Evolutionary conservation across 2,113 vertebrate genomes (phyloP).

Genomic region (Hyla sarda): DNA sequence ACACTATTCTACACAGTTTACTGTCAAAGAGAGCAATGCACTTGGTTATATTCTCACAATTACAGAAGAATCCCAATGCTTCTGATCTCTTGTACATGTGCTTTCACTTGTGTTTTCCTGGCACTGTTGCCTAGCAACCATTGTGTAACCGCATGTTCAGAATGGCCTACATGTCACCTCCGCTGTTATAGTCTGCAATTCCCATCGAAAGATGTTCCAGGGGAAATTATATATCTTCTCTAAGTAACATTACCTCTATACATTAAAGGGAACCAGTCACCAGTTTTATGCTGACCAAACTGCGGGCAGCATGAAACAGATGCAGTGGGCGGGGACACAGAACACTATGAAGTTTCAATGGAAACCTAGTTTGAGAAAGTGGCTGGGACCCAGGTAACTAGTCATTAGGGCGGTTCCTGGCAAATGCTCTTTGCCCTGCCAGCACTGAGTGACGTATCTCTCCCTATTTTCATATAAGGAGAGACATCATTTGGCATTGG

Average conservation of each 20-base stretch:
- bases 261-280: too few relatives aligned
- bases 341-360: too few relatives aligned
- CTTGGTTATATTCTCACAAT: not conserved
- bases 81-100: constrained; percentile 20
- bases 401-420: too few relatives aligned
- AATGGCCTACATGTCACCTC: not conserved
- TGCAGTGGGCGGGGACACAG: too few relatives aligned
- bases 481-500: too few relatives aligned
- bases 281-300: too few relatives aligned
- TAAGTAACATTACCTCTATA: not conserved
- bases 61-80: not conserved
- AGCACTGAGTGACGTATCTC: too few relatives aligned
- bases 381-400: too few relatives aligned
- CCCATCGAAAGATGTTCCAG: not conserved
- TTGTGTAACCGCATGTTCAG: not conserved
- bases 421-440: too few relatives aligned
- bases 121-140: not conserved
- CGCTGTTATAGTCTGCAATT: not conserved
- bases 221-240: not conserved
- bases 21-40: not conserved
- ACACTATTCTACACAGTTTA: not conserved
- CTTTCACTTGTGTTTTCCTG: not conserved
- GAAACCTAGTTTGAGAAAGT: too few relatives aligned
- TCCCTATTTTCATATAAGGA: too few relatives aligned
- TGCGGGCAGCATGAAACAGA: too few relatives aligned